These are phyloP conservation scores for Eupithecia subumbrata DNA, from an alignment of 2,888 invertebrate genomes.

Conservation along the genomic window DNA sequence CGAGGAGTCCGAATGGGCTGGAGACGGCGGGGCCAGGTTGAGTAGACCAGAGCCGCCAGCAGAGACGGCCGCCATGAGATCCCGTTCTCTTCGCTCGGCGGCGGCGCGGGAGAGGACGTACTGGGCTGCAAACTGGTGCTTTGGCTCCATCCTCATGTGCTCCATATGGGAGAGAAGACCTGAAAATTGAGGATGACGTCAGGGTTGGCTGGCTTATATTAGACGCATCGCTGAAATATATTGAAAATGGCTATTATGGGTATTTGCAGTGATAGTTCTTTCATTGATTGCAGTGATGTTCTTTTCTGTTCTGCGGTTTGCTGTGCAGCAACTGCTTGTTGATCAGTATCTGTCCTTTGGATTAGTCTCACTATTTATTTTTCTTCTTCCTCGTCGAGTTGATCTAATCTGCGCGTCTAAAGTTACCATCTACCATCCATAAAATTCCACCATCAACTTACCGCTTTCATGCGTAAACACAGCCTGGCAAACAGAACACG, in stretches of 20 bases:
- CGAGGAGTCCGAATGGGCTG: slow-evolving; percentile 93
- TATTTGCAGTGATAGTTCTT: no score
- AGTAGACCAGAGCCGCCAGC: slow-evolving; percentile 86
- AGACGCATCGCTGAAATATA: background rate
- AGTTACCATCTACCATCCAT: no score
- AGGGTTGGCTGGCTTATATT: background rate
- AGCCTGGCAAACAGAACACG: slow-evolving; percentile 97
- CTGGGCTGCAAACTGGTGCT: slow-evolving; percentile 97
- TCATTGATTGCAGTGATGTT: no score
- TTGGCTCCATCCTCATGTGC: slow-evolving; percentile 98
- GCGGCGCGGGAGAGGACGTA: slow-evolving; percentile 96
- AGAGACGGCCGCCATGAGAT: slow-evolving; percentile 88
- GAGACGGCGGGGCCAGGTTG: slow-evolving; percentile 91
- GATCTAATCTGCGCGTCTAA: background rate
- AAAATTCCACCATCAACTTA: slow-evolving; percentile 73
- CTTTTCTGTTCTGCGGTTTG: no score
- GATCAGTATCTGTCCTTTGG: background rate
- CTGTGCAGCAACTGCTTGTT: no score
- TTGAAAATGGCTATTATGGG: no score
- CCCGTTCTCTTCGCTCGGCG: slow-evolving; percentile 94
- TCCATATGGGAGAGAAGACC: slow-evolving; percentile 97
- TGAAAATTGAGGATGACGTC: slow-evolving; percentile 69
- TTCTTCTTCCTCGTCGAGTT: background rate
- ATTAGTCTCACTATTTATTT: background rate
- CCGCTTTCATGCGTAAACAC: slow-evolving; percentile 98